Conservation (phyloP, 2,113 vertebrate species). For the Nyctibius bracteatus region DNA sequence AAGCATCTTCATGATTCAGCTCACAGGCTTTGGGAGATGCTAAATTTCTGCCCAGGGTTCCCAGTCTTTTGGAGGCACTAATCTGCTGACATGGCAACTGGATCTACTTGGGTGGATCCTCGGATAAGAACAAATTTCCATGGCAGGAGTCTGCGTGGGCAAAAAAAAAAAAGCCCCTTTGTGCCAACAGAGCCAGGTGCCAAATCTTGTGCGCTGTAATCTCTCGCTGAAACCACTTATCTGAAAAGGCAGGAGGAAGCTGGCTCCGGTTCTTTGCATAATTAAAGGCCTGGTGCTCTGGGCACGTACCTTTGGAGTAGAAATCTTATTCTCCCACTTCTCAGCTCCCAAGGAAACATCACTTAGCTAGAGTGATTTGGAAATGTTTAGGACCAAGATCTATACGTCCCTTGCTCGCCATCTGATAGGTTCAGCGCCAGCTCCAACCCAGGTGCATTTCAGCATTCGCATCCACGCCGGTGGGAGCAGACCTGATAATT, state of each 20-base stretch:
- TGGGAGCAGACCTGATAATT: neutral
- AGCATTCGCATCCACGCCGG: accelerated
- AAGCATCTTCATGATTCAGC: neutral
- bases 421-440: neutral
- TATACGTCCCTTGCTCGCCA: neutral
- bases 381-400: neutral
- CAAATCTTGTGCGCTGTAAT: neutral
- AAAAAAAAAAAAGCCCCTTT: neutral
- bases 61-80: neutral
- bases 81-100: conserved; percentile 17
- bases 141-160: neutral
- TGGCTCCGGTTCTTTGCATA: conserved; percentile 18
- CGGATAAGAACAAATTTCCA: neutral
- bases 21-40: neutral
- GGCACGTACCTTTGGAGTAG: neutral
- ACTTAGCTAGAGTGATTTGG: neutral
- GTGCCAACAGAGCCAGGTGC: neutral
- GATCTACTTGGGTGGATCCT: neutral
- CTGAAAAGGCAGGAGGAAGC: conserved; percentile 31
- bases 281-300: conserved; percentile 5
- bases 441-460: neutral
- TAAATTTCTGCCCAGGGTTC: neutral
- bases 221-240: neutral
- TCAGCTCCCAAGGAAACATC: neutral
- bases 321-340: neutral